Evolutionary conservation across 2,113 vertebrate species (phyloP).

Genomic region (Cairina moschata): DNA sequence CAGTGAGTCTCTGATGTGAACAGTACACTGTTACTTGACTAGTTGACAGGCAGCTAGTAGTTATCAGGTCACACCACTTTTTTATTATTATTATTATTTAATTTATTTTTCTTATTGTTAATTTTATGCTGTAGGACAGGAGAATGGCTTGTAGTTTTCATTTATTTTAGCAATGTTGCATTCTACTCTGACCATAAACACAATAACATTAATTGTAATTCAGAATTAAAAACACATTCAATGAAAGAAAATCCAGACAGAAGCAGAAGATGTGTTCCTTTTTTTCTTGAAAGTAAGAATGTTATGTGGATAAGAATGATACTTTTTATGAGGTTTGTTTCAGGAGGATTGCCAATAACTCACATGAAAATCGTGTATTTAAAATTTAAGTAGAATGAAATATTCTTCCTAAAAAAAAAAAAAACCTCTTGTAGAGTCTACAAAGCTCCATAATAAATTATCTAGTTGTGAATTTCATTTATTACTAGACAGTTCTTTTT

Average conservation of each 20-base stretch:
- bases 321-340: not conserved
- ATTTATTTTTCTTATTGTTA: not conserved
- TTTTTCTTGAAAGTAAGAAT: not conserved
- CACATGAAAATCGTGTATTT: not conserved
- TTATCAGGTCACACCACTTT: accelerated
- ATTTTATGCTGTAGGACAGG: not conserved
- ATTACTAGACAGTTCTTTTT: not conserved
- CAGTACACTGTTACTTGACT: not conserved
- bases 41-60: not conserved
- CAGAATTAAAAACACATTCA: not conserved
- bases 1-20: not conserved
- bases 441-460: not conserved
- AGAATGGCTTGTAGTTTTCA: not conserved
- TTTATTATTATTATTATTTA: not conserved
- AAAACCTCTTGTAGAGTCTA: not conserved
- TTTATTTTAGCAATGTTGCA: not conserved
- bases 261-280: not conserved
- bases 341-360: not conserved
- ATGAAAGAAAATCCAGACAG: not conserved
- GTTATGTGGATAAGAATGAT: not conserved
- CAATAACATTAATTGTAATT: not conserved
- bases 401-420: not conserved
- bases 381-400: not conserved
- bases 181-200: not conserved
- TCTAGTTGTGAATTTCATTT: not conserved